phyloP scores from a whole-genome alignment of 2,113 vertebrate genomes.

The Todiramphus saurophagus region DNA sequence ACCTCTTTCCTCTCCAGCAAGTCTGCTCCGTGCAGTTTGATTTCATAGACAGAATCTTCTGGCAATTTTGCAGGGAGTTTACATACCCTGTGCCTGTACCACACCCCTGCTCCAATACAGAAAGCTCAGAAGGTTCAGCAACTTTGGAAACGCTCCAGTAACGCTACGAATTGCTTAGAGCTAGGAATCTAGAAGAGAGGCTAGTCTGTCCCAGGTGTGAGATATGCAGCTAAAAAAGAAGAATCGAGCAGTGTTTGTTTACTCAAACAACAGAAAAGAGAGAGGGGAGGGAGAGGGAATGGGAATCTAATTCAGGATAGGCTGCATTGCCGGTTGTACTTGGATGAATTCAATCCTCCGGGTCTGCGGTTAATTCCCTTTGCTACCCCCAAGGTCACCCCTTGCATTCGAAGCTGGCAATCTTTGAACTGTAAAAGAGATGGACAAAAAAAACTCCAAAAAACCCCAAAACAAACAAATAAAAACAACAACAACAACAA shows the following conservation, averaged over 20 bases:
- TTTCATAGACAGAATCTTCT: neutral
- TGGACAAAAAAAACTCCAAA: neutral
- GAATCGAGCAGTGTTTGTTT: neutral
- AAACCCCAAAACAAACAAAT: neutral
- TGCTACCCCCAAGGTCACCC: neutral
- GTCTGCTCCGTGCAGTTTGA: neutral
- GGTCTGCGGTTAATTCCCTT: neutral
- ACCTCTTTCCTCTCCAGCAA: neutral
- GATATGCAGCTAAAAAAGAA: neutral
- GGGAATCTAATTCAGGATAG: neutral
- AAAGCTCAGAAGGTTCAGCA: neutral
- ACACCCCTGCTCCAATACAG: neutral
- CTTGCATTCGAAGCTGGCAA: neutral
- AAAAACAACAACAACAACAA: too few species aligned
- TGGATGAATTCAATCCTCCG: neutral
- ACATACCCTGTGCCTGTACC: neutral
- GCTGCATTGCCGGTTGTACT: neutral
- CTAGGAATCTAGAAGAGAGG: neutral
- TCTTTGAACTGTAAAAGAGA: neutral
- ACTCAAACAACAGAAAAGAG: conserved; percentile 31
- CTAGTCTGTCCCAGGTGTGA: conserved; percentile 11
- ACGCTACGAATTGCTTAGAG: conserved; percentile 35
- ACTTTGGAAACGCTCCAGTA: neutral
- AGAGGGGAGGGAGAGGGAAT: neutral
- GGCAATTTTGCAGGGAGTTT: neutral